Evolutionary conservation across 2,797 vertebrate genomes (phyloP).

Genomic region (Neosilurus hyrtlii): DNA sequence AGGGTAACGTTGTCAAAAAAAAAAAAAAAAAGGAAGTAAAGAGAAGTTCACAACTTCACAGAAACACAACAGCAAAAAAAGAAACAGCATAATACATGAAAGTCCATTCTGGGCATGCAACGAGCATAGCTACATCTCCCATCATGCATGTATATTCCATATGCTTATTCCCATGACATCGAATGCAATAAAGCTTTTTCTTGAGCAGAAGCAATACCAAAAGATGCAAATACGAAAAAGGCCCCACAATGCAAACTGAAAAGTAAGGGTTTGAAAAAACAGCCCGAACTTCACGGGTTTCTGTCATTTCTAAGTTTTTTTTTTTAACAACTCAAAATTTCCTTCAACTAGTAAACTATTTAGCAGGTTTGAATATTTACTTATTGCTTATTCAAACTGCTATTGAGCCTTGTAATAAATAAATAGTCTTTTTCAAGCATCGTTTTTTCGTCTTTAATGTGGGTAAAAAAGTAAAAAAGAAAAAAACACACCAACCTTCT

Average conservation of each 20-base stretch:
- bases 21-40: conserved; percentile 53
- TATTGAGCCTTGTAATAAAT: conserved; percentile 69
- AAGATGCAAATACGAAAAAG: conserved; percentile 94
- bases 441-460: conserved; percentile 77
- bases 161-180: conserved; percentile 89
- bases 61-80: conserved; percentile 65
- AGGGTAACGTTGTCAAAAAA: conserved; percentile 47
- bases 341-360: conserved; percentile 66
- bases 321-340: conserved; percentile 60
- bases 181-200: conserved; percentile 84
- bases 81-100: conserved; percentile 57
- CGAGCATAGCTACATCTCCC: conserved; percentile 89
- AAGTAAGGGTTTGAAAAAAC: conserved; percentile 43
- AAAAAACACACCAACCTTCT: conserved; percentile 99
- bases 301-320: conserved; percentile 53
- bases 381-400: conserved; percentile 61
- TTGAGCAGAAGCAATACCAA: conserved; percentile 92
- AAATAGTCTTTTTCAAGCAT: conserved; percentile 15
- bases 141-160: conserved; percentile 79
- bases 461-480: conserved; percentile 99
- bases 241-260: conserved; percentile 98
- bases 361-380: conserved; percentile 71
- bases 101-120: conserved; percentile 81
- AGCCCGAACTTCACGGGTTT: conserved; percentile 22
- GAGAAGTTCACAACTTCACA: conserved; percentile 50